A percentile compares a stretch with the other conserved stretches of the same genome.
Evolutionary conservation across 1,140 invertebrate genomes (phyloP).

Genomic region (Trachelipus rathkii): DNA sequence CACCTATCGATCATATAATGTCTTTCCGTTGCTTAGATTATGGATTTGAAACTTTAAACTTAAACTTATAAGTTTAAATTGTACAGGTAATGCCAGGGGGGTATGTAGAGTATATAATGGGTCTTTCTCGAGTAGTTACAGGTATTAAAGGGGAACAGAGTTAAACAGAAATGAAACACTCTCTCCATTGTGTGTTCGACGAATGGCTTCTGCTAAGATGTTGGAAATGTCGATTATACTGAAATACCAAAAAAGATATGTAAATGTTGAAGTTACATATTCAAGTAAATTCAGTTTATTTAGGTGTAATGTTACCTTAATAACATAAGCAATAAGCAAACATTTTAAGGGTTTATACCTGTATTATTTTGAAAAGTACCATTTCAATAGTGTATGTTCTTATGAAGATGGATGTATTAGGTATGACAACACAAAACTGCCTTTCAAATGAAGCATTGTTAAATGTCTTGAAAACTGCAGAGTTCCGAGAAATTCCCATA

Average conservation of each 20-base stretch:
- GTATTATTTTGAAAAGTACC: conserved; percentile 91
- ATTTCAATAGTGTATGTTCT: conserved; percentile 91
- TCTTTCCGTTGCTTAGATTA: too few species aligned
- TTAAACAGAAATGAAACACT: conserved; percentile 43
- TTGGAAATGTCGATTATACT: conserved; percentile 44
- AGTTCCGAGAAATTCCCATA: conserved; percentile 97
- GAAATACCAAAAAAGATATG: conserved; percentile 28
- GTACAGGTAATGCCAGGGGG: too few species aligned
- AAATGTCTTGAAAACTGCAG: conserved; percentile 90
- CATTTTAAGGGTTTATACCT: conserved; percentile 63
- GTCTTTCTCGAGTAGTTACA: too few species aligned
- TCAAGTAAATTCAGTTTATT: too few species aligned
- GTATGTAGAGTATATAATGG: too few species aligned
- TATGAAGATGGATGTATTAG: conserved; percentile 96
- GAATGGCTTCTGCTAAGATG: conserved; percentile 43
- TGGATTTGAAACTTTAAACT: too few species aligned
- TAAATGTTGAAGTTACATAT: too few species aligned
- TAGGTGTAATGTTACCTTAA: too few species aligned
- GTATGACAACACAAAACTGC: conserved; percentile 98
- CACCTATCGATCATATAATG: too few species aligned
- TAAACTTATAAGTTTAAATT: too few species aligned
- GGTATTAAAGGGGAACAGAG: conserved; percentile 41
- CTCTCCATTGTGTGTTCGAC: conserved; percentile 43
- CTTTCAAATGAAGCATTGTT: conserved; percentile 93
- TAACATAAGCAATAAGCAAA: too few species aligned